phyloP scores from a whole-genome alignment of 2,113 vertebrate genomes.

The Cygnus buccinator region DNA sequence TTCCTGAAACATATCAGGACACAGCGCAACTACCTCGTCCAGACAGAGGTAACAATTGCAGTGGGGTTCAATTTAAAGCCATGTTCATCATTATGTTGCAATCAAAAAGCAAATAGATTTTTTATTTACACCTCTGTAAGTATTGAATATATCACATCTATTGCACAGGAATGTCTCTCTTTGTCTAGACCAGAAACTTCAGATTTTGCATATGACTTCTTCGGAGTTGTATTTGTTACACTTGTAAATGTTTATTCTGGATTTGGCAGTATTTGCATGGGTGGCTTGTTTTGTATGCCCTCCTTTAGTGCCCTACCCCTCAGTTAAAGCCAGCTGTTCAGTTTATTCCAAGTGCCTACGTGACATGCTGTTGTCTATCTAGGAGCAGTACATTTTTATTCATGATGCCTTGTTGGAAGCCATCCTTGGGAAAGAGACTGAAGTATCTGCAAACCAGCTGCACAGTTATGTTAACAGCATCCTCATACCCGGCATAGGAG shows the following conservation, averaged over 20 bases:
- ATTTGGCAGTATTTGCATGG: neutral
- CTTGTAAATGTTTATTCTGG: neutral
- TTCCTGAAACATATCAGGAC: conserved; percentile 97
- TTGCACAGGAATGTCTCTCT: neutral
- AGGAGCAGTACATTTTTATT: conserved; percentile 98
- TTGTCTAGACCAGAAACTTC: neutral
- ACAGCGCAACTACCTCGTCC: conserved; percentile 97
- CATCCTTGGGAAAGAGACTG: conserved; percentile 91
- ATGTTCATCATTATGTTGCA: neutral
- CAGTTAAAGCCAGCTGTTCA: neutral
- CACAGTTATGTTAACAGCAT: conserved; percentile 92
- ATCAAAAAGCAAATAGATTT: neutral
- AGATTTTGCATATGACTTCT: neutral
- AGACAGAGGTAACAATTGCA: conserved; percentile 90
- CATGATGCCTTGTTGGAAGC: conserved; percentile 96
- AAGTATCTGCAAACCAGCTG: conserved; percentile 87
- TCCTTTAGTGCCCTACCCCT: neutral
- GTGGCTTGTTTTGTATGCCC: neutral
- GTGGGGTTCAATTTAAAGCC: neutral
- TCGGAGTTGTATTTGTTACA: neutral
- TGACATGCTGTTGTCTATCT: conserved; percentile 27
- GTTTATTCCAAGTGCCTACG: neutral
- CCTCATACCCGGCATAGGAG: conserved; percentile 86
- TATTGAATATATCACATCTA: neutral
- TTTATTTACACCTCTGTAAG: neutral